Conservation (phyloP, 2,888 invertebrate species). For the Cactoblastis cactorum region DNA sequence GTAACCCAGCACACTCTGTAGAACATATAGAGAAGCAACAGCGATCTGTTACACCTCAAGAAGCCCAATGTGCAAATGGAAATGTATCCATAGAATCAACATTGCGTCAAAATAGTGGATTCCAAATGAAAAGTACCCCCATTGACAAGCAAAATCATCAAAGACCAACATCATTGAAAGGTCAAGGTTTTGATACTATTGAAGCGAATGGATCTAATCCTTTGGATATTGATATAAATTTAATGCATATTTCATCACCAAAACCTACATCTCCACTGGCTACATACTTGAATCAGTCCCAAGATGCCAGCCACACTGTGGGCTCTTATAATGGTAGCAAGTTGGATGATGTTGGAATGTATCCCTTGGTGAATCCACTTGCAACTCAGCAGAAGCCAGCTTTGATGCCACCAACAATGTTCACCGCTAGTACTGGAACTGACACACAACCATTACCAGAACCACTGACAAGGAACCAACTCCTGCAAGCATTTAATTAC, state of each 20-base stretch:
- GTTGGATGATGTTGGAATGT: slow-evolving; percentile 52
- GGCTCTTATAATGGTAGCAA: slow-evolving; percentile 56
- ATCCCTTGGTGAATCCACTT: slow-evolving; percentile 49
- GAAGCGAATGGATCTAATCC: slow-evolving; percentile 63
- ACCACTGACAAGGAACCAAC: slow-evolving; percentile 91
- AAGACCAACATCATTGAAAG: slow-evolving; percentile 54
- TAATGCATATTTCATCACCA: slow-evolving; percentile 77
- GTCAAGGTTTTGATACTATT: slow-evolving; percentile 41
- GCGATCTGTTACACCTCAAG: slow-evolving; percentile 86
- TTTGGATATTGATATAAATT: slow-evolving; percentile 73
- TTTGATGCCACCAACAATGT: slow-evolving; percentile 93
- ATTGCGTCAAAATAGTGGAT: slow-evolving; percentile 56
- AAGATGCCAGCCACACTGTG: slow-evolving; percentile 58
- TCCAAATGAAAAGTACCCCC: slow-evolving; percentile 62
- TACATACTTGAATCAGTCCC: slow-evolving; percentile 73
- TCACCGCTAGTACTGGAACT: slow-evolving; percentile 81
- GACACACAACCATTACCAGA: slow-evolving; percentile 75
- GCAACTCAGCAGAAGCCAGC: slow-evolving; percentile 83
- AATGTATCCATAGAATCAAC: slow-evolving; percentile 50
- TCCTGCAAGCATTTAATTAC: slow-evolving; percentile 93
- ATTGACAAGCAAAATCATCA: slow-evolving; percentile 63
- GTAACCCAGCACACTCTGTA: slow-evolving; percentile 89
- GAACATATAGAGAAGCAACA: slow-evolving; percentile 95
- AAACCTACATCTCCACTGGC: slow-evolving; percentile 78
- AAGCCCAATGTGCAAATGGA: slow-evolving; percentile 59